These are phyloP conservation scores for Columbina picui DNA, from an alignment of 2,113 vertebrate genomes.

Conservation along the genomic window DNA sequence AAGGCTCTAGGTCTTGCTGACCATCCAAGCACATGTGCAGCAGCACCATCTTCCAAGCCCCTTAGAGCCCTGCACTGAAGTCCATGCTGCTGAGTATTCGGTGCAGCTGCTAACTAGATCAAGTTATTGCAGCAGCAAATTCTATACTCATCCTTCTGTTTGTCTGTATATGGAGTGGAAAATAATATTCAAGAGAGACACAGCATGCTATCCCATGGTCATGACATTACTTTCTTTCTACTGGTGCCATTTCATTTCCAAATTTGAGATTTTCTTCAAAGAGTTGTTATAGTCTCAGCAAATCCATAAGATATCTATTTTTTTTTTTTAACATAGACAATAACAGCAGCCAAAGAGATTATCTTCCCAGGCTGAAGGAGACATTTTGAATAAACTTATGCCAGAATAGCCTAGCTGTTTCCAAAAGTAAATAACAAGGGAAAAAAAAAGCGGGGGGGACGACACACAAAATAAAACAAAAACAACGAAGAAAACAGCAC, in stretches of 20 bases:
- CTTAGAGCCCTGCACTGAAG: background rate
- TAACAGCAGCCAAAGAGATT: background rate
- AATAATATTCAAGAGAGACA: background rate
- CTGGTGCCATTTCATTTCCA: background rate
- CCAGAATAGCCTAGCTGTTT: background rate
- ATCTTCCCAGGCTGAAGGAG: background rate
- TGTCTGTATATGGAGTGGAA: background rate
- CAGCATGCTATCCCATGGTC: background rate
- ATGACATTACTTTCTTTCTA: background rate
- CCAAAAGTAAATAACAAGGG: background rate
- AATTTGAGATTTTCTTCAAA: background rate
- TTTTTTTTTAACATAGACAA: background rate
- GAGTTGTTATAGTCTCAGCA: background rate
- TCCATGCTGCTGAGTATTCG: fast-evolving
- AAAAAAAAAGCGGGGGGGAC: background rate
- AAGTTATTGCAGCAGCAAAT: background rate
- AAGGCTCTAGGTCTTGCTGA: fast-evolving
- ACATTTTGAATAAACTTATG: background rate
- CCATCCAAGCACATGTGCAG: background rate
- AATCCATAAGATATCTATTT: background rate
- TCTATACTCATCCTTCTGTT: background rate
- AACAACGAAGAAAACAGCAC: too few relatives aligned
- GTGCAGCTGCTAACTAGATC: background rate
- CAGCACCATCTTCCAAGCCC: background rate
- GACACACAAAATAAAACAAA: fast-evolving